phyloP scores from a whole-genome alignment of 2,888 invertebrate species.

The Hylaea fasciaria region DNA sequence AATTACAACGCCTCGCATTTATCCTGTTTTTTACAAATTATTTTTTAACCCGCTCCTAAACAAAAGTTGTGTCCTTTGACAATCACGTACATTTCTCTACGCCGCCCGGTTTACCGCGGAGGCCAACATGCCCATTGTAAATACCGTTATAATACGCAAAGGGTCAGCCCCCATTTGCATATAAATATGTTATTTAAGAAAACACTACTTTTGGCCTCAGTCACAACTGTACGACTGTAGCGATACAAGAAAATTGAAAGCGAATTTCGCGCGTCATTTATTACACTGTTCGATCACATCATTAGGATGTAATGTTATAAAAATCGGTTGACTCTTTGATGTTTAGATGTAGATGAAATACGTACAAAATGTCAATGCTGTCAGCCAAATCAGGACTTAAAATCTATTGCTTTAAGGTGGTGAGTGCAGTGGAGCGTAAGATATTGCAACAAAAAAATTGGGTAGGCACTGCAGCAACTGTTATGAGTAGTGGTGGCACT shows the following conservation, averaged over 20 bases:
- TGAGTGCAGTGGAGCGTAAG: too few species aligned
- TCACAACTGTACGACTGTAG: background rate
- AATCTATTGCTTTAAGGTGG: too few species aligned
- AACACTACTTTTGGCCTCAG: slow-evolving; percentile 12
- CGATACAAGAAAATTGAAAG: background rate
- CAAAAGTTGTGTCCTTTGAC: slow-evolving; percentile 5
- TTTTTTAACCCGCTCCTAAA: background rate
- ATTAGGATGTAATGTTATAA: too few species aligned
- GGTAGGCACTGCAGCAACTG: too few species aligned
- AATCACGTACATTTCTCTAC: slow-evolving; percentile 5
- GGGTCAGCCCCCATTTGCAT: slow-evolving; percentile 36
- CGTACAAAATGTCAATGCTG: too few species aligned
- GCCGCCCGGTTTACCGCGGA: slow-evolving; percentile 3
- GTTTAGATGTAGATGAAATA: too few species aligned
- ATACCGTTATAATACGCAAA: slow-evolving; percentile 15
- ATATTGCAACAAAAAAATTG: too few species aligned
- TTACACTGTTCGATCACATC: too few species aligned
- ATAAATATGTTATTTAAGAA: slow-evolving; percentile 42
- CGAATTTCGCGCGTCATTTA: background rate
- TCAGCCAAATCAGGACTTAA: too few species aligned
- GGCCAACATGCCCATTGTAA: slow-evolving; percentile 11
- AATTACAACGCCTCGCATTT: background rate
- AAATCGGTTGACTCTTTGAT: too few species aligned
- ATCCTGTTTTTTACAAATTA: too few species aligned
- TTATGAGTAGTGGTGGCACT: too few species aligned